Evolutionary conservation across 2,888 invertebrate genomes (phyloP), one percentile per base, ranked within the genome.

Genomic region (Drosophila ustulata): DNA sequence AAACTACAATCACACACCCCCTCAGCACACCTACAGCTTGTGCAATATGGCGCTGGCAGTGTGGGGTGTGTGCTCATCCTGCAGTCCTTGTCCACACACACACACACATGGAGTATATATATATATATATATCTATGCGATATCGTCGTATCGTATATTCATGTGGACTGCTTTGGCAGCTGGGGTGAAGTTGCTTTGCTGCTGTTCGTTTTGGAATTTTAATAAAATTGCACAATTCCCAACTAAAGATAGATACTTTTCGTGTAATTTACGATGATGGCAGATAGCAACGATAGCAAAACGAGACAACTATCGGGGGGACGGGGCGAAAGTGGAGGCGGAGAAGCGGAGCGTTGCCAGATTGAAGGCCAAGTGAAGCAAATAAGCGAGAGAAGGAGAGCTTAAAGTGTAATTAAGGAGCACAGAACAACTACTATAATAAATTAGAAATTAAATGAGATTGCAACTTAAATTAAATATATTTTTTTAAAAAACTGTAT

Each of bases 171-270:
- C 18, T 18, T 18, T 18, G 56, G 45, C 39, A 43, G 64, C 53
- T 79, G 76, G 58, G 64, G 63, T 26, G 70, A 61, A 51, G 66
- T 28, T 28, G 45, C 25, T 39, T 59, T 52, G 56, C 50, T 58
- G 47, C 52, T 55, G 62, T 43, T 59, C 80, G 75, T 78, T 79
- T 81, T 78, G 89, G 89, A 86, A 82, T 86, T 87, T 87, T 88
- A 87, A 87, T 89, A 87, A 88, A 87, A 87, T 86, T 89, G 89
- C 86, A 71, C 77, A 86, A 78, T 77, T 81, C 73, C 89, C 79
- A 89, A 86, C 88, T 89, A 86, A 78, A 89, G 87, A 86, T 86
- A 86, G 78, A 89, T 86, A 86, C 87, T 87, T 88, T 74, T 80
- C 76, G 76, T 86, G 86, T 88, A 88, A 86, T 86, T 87, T 87